These are phyloP conservation scores for Synergus itoensis DNA, from an alignment of 2,888 invertebrate species.

Conservation along the genomic window DNA sequence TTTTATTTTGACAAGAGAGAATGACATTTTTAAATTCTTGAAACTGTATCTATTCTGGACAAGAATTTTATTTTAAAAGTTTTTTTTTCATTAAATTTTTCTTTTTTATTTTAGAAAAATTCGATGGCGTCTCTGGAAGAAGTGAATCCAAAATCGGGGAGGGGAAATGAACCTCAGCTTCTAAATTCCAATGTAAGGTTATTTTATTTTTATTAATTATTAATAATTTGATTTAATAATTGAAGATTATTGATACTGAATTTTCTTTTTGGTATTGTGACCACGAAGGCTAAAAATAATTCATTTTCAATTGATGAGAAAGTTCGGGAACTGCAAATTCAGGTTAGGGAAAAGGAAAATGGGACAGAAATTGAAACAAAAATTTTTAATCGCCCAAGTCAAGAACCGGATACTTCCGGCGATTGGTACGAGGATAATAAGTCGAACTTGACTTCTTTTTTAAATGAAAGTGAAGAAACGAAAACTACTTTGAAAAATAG, in stretches of 20 bases:
- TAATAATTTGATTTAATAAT: neutral
- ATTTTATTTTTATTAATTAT: neutral
- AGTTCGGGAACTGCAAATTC: neutral
- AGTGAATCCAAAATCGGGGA: neutral
- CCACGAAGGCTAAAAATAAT: neutral
- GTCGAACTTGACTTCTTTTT: constrained; percentile 41
- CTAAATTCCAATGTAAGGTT: neutral
- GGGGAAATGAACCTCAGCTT: neutral
- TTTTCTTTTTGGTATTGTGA: neutral
- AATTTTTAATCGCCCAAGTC: constrained; percentile 38
- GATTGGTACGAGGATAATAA: constrained; percentile 60
- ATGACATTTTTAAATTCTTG: neutral
- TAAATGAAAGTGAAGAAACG: constrained; percentile 46
- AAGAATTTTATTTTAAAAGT: neutral
- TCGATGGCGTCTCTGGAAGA: neutral
- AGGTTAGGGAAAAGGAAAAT: neutral
- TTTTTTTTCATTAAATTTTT: neutral
- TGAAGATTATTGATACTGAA: neutral
- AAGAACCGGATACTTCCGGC: constrained; percentile 53
- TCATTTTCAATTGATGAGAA: neutral
- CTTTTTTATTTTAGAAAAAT: neutral
- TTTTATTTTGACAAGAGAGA: constrained; percentile 1
- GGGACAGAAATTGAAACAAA: neutral
- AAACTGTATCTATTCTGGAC: neutral
- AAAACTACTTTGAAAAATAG: constrained; percentile 58